Evolutionary conservation across 1,140 invertebrate genomes (phyloP).

Genomic region (Andricus grossulariae): DNA sequence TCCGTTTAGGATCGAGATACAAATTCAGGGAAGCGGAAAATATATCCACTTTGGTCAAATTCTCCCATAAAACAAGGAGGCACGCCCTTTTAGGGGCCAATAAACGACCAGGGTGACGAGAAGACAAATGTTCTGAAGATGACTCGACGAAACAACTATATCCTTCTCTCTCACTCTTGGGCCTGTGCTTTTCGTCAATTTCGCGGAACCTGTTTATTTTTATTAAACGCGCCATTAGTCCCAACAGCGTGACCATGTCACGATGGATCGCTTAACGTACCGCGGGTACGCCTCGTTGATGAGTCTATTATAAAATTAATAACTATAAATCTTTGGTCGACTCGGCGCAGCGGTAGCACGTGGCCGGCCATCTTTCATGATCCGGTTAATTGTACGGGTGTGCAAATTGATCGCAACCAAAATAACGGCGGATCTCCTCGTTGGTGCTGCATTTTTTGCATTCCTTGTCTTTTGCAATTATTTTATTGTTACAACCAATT

Average conservation of each 20-base stretch:
- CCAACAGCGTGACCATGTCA: conserved; percentile 17
- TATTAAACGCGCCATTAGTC: conserved; percentile 33
- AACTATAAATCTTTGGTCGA: conserved; percentile 69
- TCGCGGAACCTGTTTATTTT: conserved; percentile 32
- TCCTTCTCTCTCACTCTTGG: background rate
- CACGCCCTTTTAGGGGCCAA: conserved; percentile 38
- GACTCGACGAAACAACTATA: conserved; percentile 37
- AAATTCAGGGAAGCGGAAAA: conserved; percentile 11
- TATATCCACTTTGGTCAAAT: conserved; percentile 11
- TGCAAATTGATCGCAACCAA: conserved; percentile 66
- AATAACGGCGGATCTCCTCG: too few relatives aligned
- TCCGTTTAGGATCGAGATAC: background rate
- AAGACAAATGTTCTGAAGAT: conserved; percentile 42
- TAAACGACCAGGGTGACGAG: conserved; percentile 34
- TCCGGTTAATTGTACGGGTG: conserved; percentile 71
- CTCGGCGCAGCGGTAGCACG: conserved; percentile 65
- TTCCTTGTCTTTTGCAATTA: too few relatives aligned
- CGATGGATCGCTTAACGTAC: conserved; percentile 17
- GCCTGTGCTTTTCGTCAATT: conserved; percentile 25
- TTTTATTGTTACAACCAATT: too few relatives aligned
- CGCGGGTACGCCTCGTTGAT: conserved; percentile 52
- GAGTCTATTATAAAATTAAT: conserved; percentile 74
- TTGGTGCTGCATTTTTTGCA: too few relatives aligned
- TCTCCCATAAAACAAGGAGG: conserved; percentile 13
- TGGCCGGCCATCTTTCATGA: conserved; percentile 68